phyloP scores from a whole-genome alignment of 1,140 invertebrate species.

The Drosophila santomea region DNA sequence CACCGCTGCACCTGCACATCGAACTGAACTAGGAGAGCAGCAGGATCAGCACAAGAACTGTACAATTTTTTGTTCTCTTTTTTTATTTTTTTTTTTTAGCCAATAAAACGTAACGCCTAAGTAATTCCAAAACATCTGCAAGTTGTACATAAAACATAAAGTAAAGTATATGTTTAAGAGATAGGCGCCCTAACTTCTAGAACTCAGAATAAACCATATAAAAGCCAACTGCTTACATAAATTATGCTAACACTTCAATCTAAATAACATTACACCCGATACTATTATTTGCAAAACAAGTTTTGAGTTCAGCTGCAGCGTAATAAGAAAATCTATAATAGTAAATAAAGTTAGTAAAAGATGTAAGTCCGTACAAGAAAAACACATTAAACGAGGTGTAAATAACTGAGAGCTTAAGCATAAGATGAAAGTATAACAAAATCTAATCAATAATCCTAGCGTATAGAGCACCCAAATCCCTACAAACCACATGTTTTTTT shows the following conservation, averaged over 20 bases:
- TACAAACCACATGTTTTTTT: constrained; percentile 38
- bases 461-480: constrained; percentile 23
- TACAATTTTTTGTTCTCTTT: constrained; percentile 26
- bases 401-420: constrained; percentile 6
- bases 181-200: background rate
- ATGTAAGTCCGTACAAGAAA: background rate
- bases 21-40: constrained; percentile 29
- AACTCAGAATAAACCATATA: background rate
- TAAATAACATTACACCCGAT: background rate
- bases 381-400: constrained; percentile 20
- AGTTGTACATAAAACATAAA: constrained; percentile 35
- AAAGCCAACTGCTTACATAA: background rate
- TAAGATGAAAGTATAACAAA: constrained; percentile 7
- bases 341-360: background rate
- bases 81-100: constrained; percentile 17
- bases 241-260: background rate
- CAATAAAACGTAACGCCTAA: constrained; percentile 19
- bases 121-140: background rate
- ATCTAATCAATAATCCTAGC: background rate
- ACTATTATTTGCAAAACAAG: background rate
- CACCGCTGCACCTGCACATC: constrained; percentile 66
- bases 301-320: background rate
- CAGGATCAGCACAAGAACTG: constrained; percentile 30
- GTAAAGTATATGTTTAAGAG: background rate
- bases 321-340: background rate